Evolutionary conservation across 2,888 invertebrate genomes (phyloP).

Genomic region (Euzophera pinguis): DNA sequence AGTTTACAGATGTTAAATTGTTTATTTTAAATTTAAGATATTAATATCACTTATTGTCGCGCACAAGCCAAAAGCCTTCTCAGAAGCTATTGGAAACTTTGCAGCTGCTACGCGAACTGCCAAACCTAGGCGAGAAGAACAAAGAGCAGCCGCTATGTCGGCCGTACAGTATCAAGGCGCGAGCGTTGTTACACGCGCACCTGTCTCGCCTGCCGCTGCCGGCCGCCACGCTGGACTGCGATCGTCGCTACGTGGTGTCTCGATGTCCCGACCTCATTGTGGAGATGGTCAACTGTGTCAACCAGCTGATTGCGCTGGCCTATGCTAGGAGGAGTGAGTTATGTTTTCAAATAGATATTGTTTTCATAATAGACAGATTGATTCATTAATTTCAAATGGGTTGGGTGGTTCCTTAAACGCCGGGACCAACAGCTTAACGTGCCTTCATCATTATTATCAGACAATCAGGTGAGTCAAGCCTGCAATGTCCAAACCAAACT

Average conservation of each 20-base stretch:
- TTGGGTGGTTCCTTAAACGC: too few relatives aligned
- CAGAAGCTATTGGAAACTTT: not conserved
- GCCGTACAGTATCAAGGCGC: conserved; percentile 94
- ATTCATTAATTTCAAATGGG: too few relatives aligned
- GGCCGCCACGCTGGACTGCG: conserved; percentile 88
- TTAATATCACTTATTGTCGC: too few relatives aligned
- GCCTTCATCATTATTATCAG: too few relatives aligned
- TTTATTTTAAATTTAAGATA: too few relatives aligned
- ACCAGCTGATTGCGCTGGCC: conserved; percentile 94
- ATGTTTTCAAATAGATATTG: not conserved
- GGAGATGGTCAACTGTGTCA: conserved; percentile 98
- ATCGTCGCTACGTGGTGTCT: conserved; percentile 90
- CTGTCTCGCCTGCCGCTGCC: conserved; percentile 90
- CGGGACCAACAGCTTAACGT: too few relatives aligned
- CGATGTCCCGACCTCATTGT: conserved; percentile 97
- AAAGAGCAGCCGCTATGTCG: conserved; percentile 96
- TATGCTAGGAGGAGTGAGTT: conserved; percentile 92
- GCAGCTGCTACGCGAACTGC: conserved; percentile 93
- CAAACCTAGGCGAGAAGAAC: conserved; percentile 96
- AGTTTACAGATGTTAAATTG: too few relatives aligned
- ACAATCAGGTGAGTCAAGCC: too few relatives aligned
- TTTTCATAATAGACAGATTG: too few relatives aligned
- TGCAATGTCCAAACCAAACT: too few relatives aligned
- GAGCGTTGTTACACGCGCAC: conserved; percentile 97
- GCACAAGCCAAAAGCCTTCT: too few relatives aligned